phyloP scores from a whole-genome alignment of 2,113 vertebrate species.

The Tetraodon nigroviridis region DNA sequence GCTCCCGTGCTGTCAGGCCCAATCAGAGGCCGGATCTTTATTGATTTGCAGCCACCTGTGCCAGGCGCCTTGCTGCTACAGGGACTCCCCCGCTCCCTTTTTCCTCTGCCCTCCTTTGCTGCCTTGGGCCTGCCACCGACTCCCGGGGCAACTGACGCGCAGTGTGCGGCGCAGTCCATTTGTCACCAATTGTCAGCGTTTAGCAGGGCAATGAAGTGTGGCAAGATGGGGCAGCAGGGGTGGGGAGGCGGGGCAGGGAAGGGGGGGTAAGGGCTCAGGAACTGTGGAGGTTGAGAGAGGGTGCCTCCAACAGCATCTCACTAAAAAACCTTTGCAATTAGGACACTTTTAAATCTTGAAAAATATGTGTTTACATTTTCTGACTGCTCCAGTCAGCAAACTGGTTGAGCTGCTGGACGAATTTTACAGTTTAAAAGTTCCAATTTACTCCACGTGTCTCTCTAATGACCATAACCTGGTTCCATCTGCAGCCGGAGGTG shows the following conservation, averaged over 20 bases:
- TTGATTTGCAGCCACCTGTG: constrained; percentile 73
- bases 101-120: constrained; percentile 34
- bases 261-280: constrained; percentile 27
- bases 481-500: constrained; percentile 34
- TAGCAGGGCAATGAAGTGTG: constrained; percentile 82
- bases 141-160: constrained; percentile 80
- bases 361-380: constrained; percentile 12
- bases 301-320: constrained; percentile 53
- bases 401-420: constrained; percentile 1
- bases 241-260: constrained; percentile 56
- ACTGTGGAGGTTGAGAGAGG: constrained; percentile 45
- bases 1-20: constrained; percentile 39
- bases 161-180: constrained; percentile 82
- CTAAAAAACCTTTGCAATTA: constrained; percentile 22
- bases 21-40: constrained; percentile 53
- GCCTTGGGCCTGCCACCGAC: constrained; percentile 63
- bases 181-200: constrained; percentile 91
- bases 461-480: constrained; percentile 37
- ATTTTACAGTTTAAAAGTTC: constrained; percentile 21
- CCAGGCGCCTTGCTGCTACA: constrained; percentile 63
- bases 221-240: constrained; percentile 61
- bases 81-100: constrained; percentile 53
- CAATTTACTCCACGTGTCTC: constrained; percentile 5
- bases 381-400: constrained; percentile 7
- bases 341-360: constrained; percentile 23